These are phyloP conservation scores for Hippocampus abdominalis DNA, from an alignment of 2,113 vertebrate genomes.

Conservation along the genomic window DNA sequence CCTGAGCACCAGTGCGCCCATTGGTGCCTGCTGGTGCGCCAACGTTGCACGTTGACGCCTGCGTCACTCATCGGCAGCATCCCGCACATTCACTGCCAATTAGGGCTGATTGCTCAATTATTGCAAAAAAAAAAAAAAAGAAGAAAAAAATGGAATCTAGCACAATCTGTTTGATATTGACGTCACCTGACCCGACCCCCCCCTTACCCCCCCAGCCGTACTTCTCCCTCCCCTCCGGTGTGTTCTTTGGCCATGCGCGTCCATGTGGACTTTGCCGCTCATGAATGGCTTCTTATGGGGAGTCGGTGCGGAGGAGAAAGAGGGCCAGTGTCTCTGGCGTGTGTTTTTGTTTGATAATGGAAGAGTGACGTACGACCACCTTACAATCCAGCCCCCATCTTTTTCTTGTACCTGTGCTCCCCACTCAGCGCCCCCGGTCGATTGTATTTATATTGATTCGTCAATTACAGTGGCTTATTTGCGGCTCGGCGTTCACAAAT, in stretches of 20 bases:
- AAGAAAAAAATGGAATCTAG: not conserved
- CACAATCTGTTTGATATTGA: not conserved
- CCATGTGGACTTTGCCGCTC: not conserved
- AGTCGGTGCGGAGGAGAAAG: not conserved
- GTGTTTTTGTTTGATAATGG: slow-evolving; percentile 3
- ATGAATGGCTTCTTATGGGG: slow-evolving; percentile 11
- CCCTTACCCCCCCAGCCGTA: not conserved
- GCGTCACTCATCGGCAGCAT: not conserved
- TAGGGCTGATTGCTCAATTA: not conserved
- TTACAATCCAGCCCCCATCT: not conserved
- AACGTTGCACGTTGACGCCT: not conserved
- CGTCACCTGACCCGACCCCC: not conserved
- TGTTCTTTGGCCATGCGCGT: not conserved
- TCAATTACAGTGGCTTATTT: too few species aligned
- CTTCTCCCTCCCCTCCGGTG: not conserved
- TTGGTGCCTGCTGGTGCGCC: slow-evolving; percentile 7
- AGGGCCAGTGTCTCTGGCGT: not conserved
- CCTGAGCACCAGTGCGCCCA: slow-evolving; percentile 7
- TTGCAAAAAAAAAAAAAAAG: not conserved
- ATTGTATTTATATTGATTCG: not conserved
- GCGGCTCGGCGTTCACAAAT: too few species aligned
- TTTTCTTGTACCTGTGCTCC: not conserved
- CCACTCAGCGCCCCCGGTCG: not conserved
- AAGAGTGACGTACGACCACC: not conserved
- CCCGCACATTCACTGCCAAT: not conserved